These are phyloP conservation scores for Psittacula echo DNA, from an alignment of 2,797 vertebrate species.

Conservation along the genomic window DNA sequence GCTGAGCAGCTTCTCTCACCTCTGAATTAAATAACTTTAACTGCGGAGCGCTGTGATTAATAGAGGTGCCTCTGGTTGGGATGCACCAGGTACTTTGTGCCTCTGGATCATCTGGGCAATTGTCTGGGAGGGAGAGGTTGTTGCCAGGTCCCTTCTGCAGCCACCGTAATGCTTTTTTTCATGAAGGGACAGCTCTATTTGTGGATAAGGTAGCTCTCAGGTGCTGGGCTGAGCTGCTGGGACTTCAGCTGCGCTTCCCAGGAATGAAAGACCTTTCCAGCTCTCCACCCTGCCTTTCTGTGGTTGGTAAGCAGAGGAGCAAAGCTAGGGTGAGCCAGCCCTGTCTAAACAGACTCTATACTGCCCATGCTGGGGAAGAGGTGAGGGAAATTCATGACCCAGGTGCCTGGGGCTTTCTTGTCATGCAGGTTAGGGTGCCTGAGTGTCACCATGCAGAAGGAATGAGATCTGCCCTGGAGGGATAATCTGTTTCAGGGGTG, in stretches of 20 bases:
- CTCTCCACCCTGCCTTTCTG: background rate
- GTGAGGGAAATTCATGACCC: background rate
- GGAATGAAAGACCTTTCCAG: background rate
- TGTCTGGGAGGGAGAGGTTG: background rate
- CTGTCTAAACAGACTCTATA: background rate
- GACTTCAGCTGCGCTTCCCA: background rate
- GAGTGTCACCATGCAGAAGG: background rate
- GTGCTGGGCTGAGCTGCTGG: background rate
- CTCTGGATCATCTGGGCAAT: background rate
- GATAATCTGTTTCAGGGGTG: background rate
- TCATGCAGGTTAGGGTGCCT: background rate
- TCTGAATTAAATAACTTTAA: constrained; percentile 64
- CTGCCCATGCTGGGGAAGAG: background rate
- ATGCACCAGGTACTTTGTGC: background rate
- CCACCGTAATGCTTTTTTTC: background rate
- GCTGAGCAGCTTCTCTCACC: constrained; percentile 41
- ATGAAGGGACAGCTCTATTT: background rate
- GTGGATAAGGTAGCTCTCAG: background rate
- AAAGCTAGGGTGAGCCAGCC: background rate
- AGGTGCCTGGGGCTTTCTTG: background rate
- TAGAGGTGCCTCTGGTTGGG: background rate
- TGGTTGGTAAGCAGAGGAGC: background rate
- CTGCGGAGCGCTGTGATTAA: constrained; percentile 35
- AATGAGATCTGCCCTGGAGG: background rate
- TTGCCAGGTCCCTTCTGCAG: background rate